Conservation (phyloP, 2,797 vertebrate species). For the Cossypha polioptera region DNA sequence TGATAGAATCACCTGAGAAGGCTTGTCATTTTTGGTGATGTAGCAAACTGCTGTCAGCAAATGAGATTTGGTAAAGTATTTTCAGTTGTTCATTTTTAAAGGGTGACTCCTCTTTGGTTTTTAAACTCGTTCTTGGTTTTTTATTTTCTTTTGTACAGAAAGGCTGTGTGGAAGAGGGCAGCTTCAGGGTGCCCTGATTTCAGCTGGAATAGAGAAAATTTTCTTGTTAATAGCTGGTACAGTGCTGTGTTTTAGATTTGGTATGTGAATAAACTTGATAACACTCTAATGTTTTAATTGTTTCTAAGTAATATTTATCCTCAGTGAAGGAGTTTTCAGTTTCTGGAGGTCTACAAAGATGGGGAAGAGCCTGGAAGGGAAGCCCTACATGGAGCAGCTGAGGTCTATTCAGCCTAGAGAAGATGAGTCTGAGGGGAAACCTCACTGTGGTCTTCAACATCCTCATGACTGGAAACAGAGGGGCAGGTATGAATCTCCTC, state of each 20-base stretch:
- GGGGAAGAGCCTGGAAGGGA: neutral
- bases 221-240: neutral
- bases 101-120: neutral
- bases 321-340: neutral
- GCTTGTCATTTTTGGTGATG: neutral
- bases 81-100: neutral
- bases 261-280: neutral
- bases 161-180: neutral
- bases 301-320: neutral
- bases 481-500: neutral
- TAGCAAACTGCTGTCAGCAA: neutral
- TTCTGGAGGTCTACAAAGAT: neutral
- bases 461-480: fast-evolving
- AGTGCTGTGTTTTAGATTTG: neutral
- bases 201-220: neutral
- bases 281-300: neutral
- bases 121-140: neutral
- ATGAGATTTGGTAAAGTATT: neutral
- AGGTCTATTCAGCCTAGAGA: neutral
- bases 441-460: neutral
- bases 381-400: neutral
- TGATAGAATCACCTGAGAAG: neutral
- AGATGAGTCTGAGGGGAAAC: neutral
- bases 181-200: neutral
- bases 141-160: neutral